Percentiles rank a stretch among this genome's conserved stretches.
phyloP scores from a whole-genome alignment of 2,113 vertebrate genomes.

The Scopus umbretta region DNA sequence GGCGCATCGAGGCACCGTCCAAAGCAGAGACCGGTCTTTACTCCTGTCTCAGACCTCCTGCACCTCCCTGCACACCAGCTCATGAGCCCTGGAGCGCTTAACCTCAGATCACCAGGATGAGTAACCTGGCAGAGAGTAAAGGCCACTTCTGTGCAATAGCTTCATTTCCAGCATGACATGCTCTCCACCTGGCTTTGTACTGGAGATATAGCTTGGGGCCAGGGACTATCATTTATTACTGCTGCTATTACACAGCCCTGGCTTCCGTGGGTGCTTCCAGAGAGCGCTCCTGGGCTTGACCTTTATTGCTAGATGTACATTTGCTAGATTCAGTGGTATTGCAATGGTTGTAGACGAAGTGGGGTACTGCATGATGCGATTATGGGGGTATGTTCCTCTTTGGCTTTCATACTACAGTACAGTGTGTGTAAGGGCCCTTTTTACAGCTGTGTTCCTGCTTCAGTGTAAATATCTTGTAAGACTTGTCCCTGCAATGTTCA shows the following conservation, averaged over 20 bases:
- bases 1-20: fast-evolving
- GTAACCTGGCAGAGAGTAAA: neutral
- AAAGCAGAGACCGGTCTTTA: neutral
- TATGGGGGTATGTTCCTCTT: neutral
- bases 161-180: neutral
- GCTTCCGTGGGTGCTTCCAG: neutral
- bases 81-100: neutral
- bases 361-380: neutral
- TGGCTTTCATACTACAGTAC: neutral
- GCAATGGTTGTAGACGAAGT: neutral
- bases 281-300: neutral
- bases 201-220: neutral
- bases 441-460: neutral
- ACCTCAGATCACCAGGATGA: neutral
- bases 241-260: neutral
- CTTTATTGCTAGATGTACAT: neutral
- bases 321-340: neutral
- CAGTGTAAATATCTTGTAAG: neutral
- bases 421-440: neutral
- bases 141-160: neutral
- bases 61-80: neutral
- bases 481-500: neutral
- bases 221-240: neutral
- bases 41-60: neutral
- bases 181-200: neutral